These are phyloP conservation scores for Dynastes maya DNA, from an alignment of 2,888 invertebrate species.

Conservation along the genomic window DNA sequence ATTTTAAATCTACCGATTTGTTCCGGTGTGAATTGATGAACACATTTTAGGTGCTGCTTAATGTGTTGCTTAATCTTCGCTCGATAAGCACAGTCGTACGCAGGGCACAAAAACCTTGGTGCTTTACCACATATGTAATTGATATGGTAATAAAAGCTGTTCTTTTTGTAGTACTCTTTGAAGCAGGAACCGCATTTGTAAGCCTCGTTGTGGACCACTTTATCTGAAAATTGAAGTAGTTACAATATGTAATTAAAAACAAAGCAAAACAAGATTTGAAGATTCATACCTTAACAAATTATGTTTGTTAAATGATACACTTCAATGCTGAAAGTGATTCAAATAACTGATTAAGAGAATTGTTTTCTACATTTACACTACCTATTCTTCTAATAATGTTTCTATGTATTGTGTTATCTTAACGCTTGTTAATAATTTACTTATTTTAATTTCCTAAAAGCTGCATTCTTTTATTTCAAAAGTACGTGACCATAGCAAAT, in stretches of 20 bases:
- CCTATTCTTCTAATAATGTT: no score
- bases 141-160: constrained; percentile 37
- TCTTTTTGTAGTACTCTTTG: constrained; percentile 26
- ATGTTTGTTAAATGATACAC: not conserved
- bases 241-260: not conserved
- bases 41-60: constrained; percentile 44
- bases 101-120: constrained; percentile 40
- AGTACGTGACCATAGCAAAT: no score
- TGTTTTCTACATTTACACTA: no score
- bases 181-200: constrained; percentile 35
- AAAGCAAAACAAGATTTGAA: not conserved
- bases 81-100: constrained; percentile 31
- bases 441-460: no score
- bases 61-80: constrained; percentile 46
- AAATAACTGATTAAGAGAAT: no score
- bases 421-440: no score
- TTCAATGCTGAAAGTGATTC: not conserved
- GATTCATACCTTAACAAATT: not conserved
- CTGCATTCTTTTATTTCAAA: no score
- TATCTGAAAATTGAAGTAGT: constrained; percentile 17
- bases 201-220: not conserved
- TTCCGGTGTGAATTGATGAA: constrained; percentile 29
- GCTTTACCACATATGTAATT: constrained; percentile 48
- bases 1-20: constrained; percentile 29
- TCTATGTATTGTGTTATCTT: no score